phyloP scores from a whole-genome alignment of 2,888 invertebrate species.

The Parnassius glacialis region DNA sequence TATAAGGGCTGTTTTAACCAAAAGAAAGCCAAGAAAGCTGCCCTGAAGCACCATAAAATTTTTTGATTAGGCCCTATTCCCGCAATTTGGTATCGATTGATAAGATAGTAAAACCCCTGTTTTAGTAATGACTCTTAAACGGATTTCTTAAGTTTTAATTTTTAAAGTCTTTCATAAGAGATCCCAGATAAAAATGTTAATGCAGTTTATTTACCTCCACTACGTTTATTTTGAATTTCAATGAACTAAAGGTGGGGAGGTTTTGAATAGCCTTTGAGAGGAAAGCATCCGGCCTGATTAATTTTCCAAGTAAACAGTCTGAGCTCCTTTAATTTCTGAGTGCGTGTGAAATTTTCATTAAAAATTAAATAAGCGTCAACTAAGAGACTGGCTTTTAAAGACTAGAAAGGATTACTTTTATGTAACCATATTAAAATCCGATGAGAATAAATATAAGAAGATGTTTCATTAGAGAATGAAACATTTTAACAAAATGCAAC shows the following conservation, averaged over 20 bases:
- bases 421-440: not conserved
- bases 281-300: slow-evolving; percentile 16
- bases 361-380: not conserved
- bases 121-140: too few species aligned
- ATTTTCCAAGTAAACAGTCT: slow-evolving; percentile 21
- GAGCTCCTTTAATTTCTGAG: slow-evolving; percentile 10
- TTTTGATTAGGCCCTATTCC: too few species aligned
- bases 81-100: too few species aligned
- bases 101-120: too few species aligned
- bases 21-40: too few species aligned
- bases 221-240: slow-evolving; percentile 30
- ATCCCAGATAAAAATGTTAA: too few species aligned
- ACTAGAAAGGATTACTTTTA: not conserved
- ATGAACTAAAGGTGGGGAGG: slow-evolving; percentile 16
- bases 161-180: too few species aligned
- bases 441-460: not conserved
- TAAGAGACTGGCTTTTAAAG: not conserved
- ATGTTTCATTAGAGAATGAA: too few species aligned
- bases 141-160: too few species aligned
- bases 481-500: too few species aligned
- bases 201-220: slow-evolving; percentile 1
- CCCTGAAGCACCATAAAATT: too few species aligned
- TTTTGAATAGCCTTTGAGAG: slow-evolving; percentile 29
- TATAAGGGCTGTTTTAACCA: too few species aligned
- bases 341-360: slow-evolving; percentile 10